Evolutionary conservation across 2,113 vertebrate genomes (phyloP).

Genomic region (Podarcis raffonei): DNA sequence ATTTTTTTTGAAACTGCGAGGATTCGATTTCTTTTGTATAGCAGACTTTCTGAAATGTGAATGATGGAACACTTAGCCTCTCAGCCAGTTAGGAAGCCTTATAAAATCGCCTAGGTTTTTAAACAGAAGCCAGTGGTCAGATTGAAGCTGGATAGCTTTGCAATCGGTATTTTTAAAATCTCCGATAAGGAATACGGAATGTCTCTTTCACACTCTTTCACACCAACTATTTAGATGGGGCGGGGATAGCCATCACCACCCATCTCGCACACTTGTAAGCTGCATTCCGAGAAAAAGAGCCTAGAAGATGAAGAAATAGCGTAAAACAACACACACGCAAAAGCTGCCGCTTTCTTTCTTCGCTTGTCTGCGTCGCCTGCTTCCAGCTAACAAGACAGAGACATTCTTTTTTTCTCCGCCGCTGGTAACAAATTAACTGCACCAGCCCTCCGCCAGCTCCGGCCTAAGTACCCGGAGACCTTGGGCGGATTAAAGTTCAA

Average conservation of each 20-base stretch:
- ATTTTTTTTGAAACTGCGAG: background rate
- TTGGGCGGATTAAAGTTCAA: conserved; percentile 34
- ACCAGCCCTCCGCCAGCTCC: background rate
- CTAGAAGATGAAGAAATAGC: too few relatives aligned
- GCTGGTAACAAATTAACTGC: conserved; percentile 6
- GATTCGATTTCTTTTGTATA: background rate
- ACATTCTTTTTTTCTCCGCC: background rate
- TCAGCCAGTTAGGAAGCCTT: background rate
- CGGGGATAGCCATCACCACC: too few relatives aligned
- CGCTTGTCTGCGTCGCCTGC: background rate
- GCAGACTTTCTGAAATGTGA: background rate
- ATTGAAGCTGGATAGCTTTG: background rate
- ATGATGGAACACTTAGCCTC: background rate
- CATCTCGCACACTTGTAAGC: too few relatives aligned
- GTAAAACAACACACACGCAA: background rate
- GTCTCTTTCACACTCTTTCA: background rate
- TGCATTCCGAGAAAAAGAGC: background rate
- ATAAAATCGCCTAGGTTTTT: background rate
- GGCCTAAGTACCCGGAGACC: background rate
- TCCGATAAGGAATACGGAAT: too few relatives aligned
- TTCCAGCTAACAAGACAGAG: background rate
- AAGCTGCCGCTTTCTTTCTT: background rate
- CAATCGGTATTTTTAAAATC: background rate
- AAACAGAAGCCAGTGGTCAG: background rate
- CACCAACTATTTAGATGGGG: too few relatives aligned